phyloP scores from a whole-genome alignment of 2,797 vertebrate genomes.

The Varecia variegata region DNA sequence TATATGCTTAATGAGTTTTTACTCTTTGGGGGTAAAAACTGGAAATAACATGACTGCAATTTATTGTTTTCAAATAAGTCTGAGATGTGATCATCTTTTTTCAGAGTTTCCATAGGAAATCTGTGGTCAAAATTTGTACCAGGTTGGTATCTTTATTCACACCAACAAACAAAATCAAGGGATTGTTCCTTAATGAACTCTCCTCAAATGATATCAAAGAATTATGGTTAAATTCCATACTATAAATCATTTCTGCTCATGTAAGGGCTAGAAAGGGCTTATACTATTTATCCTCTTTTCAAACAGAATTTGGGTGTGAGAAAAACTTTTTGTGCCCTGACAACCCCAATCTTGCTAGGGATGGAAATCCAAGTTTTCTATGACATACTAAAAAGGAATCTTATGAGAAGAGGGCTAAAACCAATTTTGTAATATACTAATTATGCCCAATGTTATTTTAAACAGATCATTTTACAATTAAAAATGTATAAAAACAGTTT shows the following conservation, averaged over 20 bases:
- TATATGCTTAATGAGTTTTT: not conserved
- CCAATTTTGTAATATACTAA: not conserved
- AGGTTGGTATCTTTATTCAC: not conserved
- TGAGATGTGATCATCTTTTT: not conserved
- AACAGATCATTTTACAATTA: not conserved
- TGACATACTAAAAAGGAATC: not conserved
- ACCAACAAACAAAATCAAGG: slow-evolving; percentile 17
- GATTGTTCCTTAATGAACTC: not conserved
- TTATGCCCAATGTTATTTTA: not conserved
- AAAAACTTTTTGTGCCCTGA: not conserved
- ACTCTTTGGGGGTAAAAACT: not conserved
- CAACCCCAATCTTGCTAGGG: not conserved
- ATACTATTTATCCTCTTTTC: not conserved
- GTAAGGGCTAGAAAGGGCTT: not conserved
- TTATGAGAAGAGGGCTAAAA: not conserved
- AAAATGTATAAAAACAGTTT: not conserved
- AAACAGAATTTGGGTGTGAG: not conserved
- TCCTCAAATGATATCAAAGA: not conserved
- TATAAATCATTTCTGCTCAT: not conserved
- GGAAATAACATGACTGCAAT: not conserved
- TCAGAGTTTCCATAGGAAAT: not conserved
- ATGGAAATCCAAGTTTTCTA: not conserved
- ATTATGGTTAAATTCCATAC: not conserved
- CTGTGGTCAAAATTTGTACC: not conserved
- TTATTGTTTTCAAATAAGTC: not conserved